These are phyloP conservation scores for Eolophus roseicapilla DNA, from an alignment of 2,113 vertebrate species.

Conservation along the genomic window DNA sequence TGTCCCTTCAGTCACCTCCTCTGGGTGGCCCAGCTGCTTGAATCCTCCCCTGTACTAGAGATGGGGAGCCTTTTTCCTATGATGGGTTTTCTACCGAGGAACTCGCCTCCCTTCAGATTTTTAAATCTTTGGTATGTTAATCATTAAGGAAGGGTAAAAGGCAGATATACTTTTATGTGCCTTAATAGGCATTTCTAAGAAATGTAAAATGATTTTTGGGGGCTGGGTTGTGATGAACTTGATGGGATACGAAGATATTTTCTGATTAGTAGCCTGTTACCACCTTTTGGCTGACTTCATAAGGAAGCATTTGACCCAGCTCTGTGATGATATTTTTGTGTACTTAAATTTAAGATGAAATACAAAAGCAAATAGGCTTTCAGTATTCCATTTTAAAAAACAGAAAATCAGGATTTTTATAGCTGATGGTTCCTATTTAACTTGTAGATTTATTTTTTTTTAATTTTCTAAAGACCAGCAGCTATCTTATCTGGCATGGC, in stretches of 20 bases:
- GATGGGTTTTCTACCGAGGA: slow-evolving; percentile 1
- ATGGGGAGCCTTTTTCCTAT: background rate
- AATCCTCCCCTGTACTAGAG: background rate
- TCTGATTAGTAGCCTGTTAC: background rate
- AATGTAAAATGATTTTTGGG: background rate
- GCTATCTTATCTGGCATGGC: background rate
- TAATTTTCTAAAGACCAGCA: background rate
- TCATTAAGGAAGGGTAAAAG: background rate
- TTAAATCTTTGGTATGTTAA: background rate
- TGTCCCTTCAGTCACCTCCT: slow-evolving; percentile 34
- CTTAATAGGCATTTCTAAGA: background rate
- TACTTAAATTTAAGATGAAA: background rate
- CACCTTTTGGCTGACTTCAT: background rate
- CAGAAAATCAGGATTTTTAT: background rate
- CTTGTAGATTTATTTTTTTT: background rate
- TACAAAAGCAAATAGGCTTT: background rate
- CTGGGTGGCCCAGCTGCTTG: slow-evolving; percentile 12
- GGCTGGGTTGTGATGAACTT: background rate
- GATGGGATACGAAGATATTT: background rate
- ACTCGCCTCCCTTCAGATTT: background rate
- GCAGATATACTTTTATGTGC: background rate
- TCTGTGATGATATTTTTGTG: background rate
- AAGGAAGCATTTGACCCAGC: background rate
- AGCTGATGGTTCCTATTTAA: background rate
- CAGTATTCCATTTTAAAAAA: background rate